Conservation (phyloP, 1,140 invertebrate genomes). For the Caligus rogercresseyi region DNA sequence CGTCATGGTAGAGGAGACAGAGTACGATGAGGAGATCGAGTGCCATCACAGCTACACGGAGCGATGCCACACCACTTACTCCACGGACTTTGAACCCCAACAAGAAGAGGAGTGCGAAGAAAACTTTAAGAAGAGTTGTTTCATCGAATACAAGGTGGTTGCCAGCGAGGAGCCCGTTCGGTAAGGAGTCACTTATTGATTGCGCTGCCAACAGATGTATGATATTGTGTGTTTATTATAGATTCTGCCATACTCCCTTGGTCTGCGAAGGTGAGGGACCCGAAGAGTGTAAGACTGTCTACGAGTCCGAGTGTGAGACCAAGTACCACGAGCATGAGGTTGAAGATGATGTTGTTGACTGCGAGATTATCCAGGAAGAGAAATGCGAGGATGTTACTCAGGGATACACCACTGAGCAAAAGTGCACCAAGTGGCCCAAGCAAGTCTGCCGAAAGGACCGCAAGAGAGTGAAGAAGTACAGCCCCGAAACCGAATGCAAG, state of each 20-base stretch:
- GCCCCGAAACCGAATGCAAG: conserved; percentile 14
- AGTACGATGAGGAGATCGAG: conserved; percentile 15
- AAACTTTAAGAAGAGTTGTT: conserved; percentile 18
- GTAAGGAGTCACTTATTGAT: neutral
- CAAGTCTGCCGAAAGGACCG: conserved; percentile 13
- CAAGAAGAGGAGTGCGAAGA: conserved; percentile 20
- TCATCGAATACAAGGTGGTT: conserved; percentile 15
- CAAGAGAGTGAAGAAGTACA: conserved; percentile 19
- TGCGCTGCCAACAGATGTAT: neutral
- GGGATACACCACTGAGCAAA: conserved; percentile 19
- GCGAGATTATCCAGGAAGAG: conserved; percentile 17
- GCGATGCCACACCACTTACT: conserved; percentile 16
- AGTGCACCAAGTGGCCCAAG: conserved; percentile 19
- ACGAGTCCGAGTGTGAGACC: conserved; percentile 18
- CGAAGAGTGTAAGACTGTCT: conserved; percentile 18
- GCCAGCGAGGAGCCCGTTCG: conserved; percentile 10
- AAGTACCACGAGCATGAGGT: conserved; percentile 19
- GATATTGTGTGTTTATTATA: neutral
- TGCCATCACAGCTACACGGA: conserved; percentile 17
- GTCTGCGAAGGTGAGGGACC: conserved; percentile 12
- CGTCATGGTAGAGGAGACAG: conserved; percentile 19
- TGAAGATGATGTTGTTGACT: conserved; percentile 19
- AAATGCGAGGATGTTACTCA: conserved; percentile 19
- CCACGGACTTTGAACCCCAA: conserved; percentile 16
- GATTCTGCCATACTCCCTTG: conserved; percentile 15